Percentiles rank a stretch among this genome's conserved stretches.
These are phyloP conservation scores for Danaus chrysippus DNA, from an alignment of 2,888 invertebrate species.

Conservation along the genomic window DNA sequence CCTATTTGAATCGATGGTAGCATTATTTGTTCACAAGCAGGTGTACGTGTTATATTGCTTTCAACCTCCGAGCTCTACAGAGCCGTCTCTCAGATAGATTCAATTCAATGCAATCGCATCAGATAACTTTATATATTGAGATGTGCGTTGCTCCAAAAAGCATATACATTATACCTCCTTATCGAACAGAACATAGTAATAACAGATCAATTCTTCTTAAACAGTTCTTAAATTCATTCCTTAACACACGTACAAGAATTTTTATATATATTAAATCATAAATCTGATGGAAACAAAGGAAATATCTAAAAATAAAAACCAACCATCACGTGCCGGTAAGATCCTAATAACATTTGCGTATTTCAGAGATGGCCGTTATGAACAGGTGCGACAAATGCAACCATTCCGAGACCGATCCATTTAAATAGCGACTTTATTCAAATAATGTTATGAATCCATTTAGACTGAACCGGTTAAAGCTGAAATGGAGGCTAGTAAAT, in stretches of 20 bases:
- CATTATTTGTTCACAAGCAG: too few relatives aligned
- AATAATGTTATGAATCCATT: neutral
- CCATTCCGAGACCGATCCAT: neutral
- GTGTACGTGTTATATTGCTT: too few relatives aligned
- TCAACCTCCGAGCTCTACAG: too few relatives aligned
- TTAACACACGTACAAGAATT: neutral
- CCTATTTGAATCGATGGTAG: too few relatives aligned
- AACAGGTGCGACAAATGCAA: constrained; percentile 4
- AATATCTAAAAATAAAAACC: neutral
- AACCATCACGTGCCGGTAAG: neutral
- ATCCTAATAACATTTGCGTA: constrained; percentile 3
- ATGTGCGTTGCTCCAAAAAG: too few relatives aligned
- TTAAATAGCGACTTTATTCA: neutral
- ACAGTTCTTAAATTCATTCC: too few relatives aligned
- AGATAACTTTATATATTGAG: too few relatives aligned
- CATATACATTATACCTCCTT: too few relatives aligned
- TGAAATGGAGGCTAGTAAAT: neutral
- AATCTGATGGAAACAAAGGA: neutral
- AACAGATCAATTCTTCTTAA: too few relatives aligned
- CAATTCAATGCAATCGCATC: too few relatives aligned
- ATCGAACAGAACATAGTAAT: too few relatives aligned
- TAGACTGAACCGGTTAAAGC: neutral
- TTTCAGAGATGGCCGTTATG: constrained; percentile 2
- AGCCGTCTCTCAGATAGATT: too few relatives aligned
- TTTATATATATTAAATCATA: neutral